Percentiles rank a stretch among this genome's conserved stretches.
Conservation (phyloP, 1,140 invertebrate genomes). For the Zophobas atratus region DNA sequence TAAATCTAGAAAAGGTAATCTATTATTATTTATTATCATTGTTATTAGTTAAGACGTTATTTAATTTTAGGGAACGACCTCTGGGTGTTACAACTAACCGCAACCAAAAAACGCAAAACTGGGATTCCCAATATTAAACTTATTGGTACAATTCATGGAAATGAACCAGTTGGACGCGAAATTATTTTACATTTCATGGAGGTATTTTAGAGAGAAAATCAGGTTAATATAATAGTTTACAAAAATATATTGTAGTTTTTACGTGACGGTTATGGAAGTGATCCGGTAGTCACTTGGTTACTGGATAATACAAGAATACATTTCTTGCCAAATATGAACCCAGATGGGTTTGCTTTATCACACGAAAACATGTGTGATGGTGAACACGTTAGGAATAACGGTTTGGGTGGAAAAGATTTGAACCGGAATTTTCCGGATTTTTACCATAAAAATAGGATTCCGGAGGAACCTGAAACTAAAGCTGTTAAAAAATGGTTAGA, state of each 20-base stretch:
- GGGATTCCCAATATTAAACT: slow-evolving; percentile 73
- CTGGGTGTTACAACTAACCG: slow-evolving; percentile 75
- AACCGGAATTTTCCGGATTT: slow-evolving; percentile 70
- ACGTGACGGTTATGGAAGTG: slow-evolving; percentile 66
- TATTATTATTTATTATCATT: not conserved
- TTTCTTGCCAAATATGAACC: slow-evolving; percentile 72
- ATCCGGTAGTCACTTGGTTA: slow-evolving; percentile 66
- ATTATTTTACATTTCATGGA: slow-evolving; percentile 72
- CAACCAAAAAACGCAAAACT: slow-evolving; percentile 68
- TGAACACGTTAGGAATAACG: slow-evolving; percentile 66
- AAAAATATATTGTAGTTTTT: slow-evolving; percentile 65
- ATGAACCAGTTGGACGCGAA: slow-evolving; percentile 73
- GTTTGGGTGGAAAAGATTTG: slow-evolving; percentile 63
- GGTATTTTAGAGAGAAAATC: slow-evolving; percentile 57
- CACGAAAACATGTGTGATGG: slow-evolving; percentile 68
- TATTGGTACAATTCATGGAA: slow-evolving; percentile 74
- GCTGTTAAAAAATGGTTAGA: slow-evolving; percentile 69
- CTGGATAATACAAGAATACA: slow-evolving; percentile 72
- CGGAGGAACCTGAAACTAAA: slow-evolving; percentile 67
- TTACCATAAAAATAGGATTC: slow-evolving; percentile 60
- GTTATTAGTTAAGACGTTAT: not conserved
- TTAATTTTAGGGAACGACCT: slow-evolving; percentile 70
- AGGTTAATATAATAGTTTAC: too few relatives aligned
- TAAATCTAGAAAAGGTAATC: slow-evolving; percentile 59
- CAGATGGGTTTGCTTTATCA: slow-evolving; percentile 70